phyloP scores from a whole-genome alignment of 2,888 invertebrate species.

The Orthonevra nobilis region DNA sequence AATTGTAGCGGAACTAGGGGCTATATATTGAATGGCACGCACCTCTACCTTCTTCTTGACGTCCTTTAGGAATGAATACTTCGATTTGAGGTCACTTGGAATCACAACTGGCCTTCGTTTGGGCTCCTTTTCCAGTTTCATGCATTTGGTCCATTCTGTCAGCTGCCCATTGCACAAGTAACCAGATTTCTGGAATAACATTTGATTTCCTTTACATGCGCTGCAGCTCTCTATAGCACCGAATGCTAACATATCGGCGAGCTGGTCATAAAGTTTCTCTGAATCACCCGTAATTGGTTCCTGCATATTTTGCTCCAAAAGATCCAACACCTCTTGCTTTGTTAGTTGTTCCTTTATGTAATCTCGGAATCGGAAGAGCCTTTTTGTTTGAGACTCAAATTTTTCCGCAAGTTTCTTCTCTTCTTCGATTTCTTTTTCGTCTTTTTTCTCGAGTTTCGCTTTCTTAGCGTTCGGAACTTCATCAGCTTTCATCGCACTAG shows the following conservation, averaged over 20 bases:
- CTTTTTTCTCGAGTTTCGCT: conserved; percentile 84
- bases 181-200: conserved; percentile 85
- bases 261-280: conserved; percentile 83
- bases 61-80: conserved; percentile 82
- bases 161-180: conserved; percentile 90
- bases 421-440: conserved; percentile 81
- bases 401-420: conserved; percentile 83
- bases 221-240: conserved; percentile 89
- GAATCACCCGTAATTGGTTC: conserved; percentile 85
- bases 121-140: conserved; percentile 86
- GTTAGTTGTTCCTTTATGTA: conserved; percentile 82
- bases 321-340: conserved; percentile 83
- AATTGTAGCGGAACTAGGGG: conserved; percentile 79
- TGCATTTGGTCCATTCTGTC: conserved; percentile 94
- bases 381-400: conserved; percentile 75
- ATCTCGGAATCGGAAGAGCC: conserved; percentile 84
- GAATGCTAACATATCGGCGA: conserved; percentile 93
- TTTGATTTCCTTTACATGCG: conserved; percentile 89
- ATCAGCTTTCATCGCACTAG: conserved; percentile 79
- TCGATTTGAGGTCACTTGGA: conserved; percentile 83
- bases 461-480: conserved; percentile 85
- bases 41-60: conserved; percentile 83
- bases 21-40: conserved; percentile 82
- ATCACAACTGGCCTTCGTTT: conserved; percentile 86
- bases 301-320: conserved; percentile 89